Evolutionary conservation across 2,113 vertebrate genomes (phyloP), one percentile per base, ranked within the genome.

Genomic region (Pleuronectes platessa): DNA sequence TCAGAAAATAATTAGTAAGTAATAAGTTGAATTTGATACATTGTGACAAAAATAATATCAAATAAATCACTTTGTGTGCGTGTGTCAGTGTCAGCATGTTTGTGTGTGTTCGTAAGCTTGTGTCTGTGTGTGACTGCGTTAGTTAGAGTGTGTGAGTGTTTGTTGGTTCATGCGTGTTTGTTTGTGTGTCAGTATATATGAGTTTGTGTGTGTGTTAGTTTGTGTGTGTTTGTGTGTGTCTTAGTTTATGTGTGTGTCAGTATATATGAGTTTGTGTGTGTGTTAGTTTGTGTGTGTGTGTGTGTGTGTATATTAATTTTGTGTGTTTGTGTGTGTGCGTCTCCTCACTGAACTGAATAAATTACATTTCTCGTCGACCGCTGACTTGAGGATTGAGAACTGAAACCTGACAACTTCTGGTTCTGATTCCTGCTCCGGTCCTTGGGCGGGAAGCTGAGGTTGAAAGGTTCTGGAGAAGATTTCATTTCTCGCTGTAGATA

Each of bases 341-440:
- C 47, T 51, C 47, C 47, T 51, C 17, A 17, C 47, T 51, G 47
- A 18, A 42, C 40, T 74, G 63, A 71, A 75, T 68, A 80, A 79
- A 70, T 78, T 4, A 17, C 15, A 17, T 73, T 77, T 31, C 40
- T 45, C 49, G 17, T n/a, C 49, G 51, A 3, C 53, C 23, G 21
- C 76, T 18, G 74, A 74, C 61, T 61, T 45, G 64, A 40, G 78
- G 77, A 79, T 45, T 54, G 72, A 78, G 69, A 61, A 1, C 42
- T 1, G 40, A 49, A 26, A 71, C 49, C 69, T 13, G 45, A 74
- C 71, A 71, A 78, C n/a, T 14, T 8, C 55, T 61, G 13, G 1
- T 18, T 58, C 58, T 79, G 74, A 69, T 82, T 61, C 76, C 74
- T 55, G 65, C 77, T 82, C 79, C 69, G 40, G 12, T 76, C 72